These are phyloP conservation scores for Drosophila nigricruria DNA, from an alignment of 2,888 invertebrate genomes.

Conservation along the genomic window DNA sequence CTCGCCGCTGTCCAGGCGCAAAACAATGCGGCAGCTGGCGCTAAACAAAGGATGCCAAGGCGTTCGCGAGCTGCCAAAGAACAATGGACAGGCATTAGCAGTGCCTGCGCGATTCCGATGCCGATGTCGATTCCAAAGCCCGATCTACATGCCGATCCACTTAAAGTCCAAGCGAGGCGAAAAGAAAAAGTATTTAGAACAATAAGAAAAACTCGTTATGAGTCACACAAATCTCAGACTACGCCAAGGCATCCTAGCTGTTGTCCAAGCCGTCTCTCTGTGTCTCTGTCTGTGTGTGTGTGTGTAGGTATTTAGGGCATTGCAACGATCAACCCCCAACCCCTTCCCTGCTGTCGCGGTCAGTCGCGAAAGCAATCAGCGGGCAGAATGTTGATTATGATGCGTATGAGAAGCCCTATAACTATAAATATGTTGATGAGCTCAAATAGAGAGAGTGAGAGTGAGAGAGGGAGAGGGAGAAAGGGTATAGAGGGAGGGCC, in stretches of 20 bases:
- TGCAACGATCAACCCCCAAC: slow-evolving; percentile 46
- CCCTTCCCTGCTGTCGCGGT: slow-evolving; percentile 60
- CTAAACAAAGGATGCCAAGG: slow-evolving; percentile 66
- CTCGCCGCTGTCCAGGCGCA: slow-evolving; percentile 68
- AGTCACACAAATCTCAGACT: slow-evolving; percentile 77
- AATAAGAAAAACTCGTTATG: slow-evolving; percentile 72
- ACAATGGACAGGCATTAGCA: slow-evolving; percentile 58
- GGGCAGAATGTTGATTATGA: slow-evolving; percentile 68
- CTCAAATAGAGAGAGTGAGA: slow-evolving; percentile 5
- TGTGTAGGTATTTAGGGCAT: slow-evolving; percentile 51
- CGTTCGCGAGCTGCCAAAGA: slow-evolving; percentile 53
- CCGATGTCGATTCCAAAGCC: slow-evolving; percentile 10
- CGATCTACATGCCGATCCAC: slow-evolving; percentile 61
- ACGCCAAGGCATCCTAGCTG: slow-evolving; percentile 45
- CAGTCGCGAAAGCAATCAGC: slow-evolving; percentile 77
- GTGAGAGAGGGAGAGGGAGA: background rate
- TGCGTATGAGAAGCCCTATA: slow-evolving; percentile 39
- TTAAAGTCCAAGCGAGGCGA: slow-evolving; percentile 76
- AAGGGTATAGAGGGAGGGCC: slow-evolving; percentile 16
- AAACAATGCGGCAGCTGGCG: slow-evolving; percentile 74
- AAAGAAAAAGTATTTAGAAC: slow-evolving; percentile 52
- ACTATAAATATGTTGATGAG: slow-evolving; percentile 42
- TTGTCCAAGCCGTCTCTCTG: slow-evolving; percentile 36
- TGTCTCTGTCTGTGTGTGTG: slow-evolving; percentile 15
- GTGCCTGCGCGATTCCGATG: slow-evolving; percentile 58